These are phyloP conservation scores for Teinopalpus imperialis DNA, from an alignment of 2,888 invertebrate genomes.

Conservation along the genomic window DNA sequence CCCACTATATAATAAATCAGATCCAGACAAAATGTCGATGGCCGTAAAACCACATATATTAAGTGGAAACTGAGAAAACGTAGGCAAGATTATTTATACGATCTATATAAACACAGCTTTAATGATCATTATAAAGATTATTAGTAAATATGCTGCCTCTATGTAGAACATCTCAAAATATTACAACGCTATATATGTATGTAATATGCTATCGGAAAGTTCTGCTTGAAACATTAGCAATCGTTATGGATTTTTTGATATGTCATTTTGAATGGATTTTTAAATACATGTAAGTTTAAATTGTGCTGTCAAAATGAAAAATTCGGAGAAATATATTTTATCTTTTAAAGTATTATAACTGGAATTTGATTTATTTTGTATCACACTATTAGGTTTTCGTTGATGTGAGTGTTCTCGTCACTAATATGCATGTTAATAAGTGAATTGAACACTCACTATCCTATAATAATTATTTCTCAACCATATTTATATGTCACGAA, in stretches of 20 bases:
- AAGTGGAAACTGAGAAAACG: slow-evolving; percentile 10
- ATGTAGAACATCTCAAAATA: slow-evolving; percentile 79
- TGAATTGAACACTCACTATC: no score
- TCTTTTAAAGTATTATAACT: no score
- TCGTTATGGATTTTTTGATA: slow-evolving; percentile 14
- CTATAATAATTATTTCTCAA: no score
- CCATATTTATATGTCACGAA: no score
- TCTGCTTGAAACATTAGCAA: slow-evolving; percentile 47
- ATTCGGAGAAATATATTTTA: no score
- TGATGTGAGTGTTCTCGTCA: no score
- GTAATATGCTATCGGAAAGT: slow-evolving; percentile 41
- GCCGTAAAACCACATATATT: neutral
- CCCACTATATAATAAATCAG: slow-evolving; percentile 27
- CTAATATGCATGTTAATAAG: no score
- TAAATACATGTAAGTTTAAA: no score
- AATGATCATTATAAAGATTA: slow-evolving; percentile 40
- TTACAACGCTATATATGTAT: slow-evolving; percentile 62
- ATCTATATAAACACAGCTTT: slow-evolving; percentile 7
- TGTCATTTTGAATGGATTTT: neutral
- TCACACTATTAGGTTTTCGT: no score
- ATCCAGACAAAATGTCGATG: slow-evolving; percentile 17
- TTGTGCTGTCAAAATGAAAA: no score
- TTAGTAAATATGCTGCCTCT: slow-evolving; percentile 71
- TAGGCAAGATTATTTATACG: slow-evolving; percentile 21
- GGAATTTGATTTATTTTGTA: no score